Evolutionary conservation across 2,888 invertebrate genomes (phyloP), one percentile per base, ranked within the genome.

Genomic region (Sphinx pinastri): DNA sequence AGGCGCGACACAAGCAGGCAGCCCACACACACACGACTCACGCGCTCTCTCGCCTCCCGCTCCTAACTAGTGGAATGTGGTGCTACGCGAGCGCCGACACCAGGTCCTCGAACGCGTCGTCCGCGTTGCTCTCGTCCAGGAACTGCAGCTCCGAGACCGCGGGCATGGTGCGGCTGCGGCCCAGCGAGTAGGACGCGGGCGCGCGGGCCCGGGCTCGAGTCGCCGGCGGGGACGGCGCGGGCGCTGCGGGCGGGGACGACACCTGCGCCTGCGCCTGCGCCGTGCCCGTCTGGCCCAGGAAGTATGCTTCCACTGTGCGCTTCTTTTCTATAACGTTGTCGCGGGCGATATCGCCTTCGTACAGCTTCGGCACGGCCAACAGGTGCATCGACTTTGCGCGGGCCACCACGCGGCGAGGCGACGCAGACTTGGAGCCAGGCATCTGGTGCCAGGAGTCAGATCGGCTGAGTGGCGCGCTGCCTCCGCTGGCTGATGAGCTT

Each of bases 51-150:
- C 87, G 86, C 83, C 89, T 89, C 88, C 86, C 85, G 85, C 85
- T 86, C 84, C 88, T 90, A 89, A 86, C 89, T 88, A 91, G 90
- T 91, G 93, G 93, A 93, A 93, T 93, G 93, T 90, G 77, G 81
- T 84, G 85, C 87, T 91, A 93, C 84, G 92, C 90, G 85, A 94
- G 92, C 90, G 89, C 94, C 92, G 95, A 94, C 94, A 98, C 97
- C 81, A 98, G 95, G 90, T 97, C 96, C 88, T 98, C 98, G 94
- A 98, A 98, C 78, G 97, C 97, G 93, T 96, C 96, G 87, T 98
- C 98, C 73, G 98, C 97, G 92, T 98, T 97, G 90, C 94, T 96
- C 89, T 97, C 97, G 89, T 97, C 97, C 84, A 96, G 94, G 85
- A 95, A 91, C 84, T 95, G 90, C 86, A 95, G 86, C 88, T 96